phyloP scores from a whole-genome alignment of 2,113 vertebrate genomes.

The Colaptes auratus region DNA sequence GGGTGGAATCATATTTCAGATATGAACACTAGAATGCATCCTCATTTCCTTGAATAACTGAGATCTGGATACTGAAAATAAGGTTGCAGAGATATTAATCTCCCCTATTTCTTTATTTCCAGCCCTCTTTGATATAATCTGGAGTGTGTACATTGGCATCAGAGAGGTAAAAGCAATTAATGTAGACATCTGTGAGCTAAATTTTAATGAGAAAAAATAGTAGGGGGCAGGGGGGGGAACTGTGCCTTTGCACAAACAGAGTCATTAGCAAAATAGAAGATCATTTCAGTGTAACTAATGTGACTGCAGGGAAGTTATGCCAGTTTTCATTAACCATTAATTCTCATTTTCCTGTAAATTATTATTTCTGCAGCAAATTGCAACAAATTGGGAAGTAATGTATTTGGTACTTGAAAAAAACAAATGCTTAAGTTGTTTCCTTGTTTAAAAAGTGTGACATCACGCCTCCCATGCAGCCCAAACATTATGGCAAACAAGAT shows the following conservation, averaged over 20 bases:
- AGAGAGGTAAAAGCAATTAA: background rate
- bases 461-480: background rate
- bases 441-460: background rate
- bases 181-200: background rate
- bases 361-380: conserved; percentile 15
- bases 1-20: background rate
- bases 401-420: conserved; percentile 2
- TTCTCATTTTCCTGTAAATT: conserved; percentile 28
- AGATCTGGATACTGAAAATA: background rate
- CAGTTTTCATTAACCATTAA: conserved; percentile 13
- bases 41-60: background rate
- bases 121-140: background rate
- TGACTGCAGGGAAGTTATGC: background rate
- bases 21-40: background rate
- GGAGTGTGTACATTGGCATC: background rate
- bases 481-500: background rate
- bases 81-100: background rate
- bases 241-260: background rate
- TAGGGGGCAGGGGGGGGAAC: background rate
- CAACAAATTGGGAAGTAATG: background rate
- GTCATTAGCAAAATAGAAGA: conserved; percentile 9
- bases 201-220: conserved; percentile 32
- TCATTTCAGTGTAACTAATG: conserved; percentile 28
- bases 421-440: background rate
- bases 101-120: background rate